These are phyloP conservation scores for Campylomormyrus tamandua DNA, from an alignment of 2,113 vertebrate species.

Conservation along the genomic window DNA sequence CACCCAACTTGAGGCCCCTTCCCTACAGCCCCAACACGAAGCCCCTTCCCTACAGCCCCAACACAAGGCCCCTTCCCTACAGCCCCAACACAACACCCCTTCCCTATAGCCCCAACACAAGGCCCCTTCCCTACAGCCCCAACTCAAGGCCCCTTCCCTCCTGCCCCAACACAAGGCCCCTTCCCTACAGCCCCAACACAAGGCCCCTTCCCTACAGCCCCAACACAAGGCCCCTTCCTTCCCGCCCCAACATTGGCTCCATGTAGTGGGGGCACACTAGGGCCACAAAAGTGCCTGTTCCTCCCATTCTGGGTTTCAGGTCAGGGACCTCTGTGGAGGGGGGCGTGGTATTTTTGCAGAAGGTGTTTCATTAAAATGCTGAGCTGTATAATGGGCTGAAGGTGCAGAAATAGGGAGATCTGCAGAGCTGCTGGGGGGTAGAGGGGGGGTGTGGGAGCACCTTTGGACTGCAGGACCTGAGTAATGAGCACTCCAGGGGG, in stretches of 20 bases:
- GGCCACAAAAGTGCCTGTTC: neutral
- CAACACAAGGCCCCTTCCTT: neutral
- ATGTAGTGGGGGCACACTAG: neutral
- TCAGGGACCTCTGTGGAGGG: neutral
- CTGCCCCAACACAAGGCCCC: no score
- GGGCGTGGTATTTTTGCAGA: neutral
- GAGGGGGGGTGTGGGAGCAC: conserved; percentile 44
- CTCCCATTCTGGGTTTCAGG: neutral
- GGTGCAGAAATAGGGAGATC: neutral
- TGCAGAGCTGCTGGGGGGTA: neutral
- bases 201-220: neutral
- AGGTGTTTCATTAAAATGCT: neutral
- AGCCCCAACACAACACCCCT: no score
- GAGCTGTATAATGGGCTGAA: neutral
- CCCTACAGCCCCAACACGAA: neutral
- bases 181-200: no score
- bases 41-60: neutral
- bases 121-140: no score
- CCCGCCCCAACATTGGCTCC: neutral
- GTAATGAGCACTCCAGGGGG: conserved; percentile 51
- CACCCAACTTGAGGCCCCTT: neutral
- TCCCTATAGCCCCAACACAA: no score
- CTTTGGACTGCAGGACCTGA: conserved; percentile 31
- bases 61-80: no score
- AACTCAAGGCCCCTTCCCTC: no score